Conservation (phyloP, 92 coral and sea anemone genomes). For the Metridium senile region DNA sequence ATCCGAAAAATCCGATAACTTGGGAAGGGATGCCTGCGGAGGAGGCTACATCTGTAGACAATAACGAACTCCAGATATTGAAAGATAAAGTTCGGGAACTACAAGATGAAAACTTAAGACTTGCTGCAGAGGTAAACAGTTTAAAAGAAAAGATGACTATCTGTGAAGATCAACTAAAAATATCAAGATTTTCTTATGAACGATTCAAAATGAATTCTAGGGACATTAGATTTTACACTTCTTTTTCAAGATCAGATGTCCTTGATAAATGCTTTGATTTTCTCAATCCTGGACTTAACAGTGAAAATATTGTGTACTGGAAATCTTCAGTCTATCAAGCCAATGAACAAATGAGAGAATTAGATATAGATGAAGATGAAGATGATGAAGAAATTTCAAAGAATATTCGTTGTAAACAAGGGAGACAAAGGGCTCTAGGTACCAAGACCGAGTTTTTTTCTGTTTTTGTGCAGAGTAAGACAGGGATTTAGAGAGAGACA, state of each 20-base stretch:
- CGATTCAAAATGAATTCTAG: slow-evolving; percentile 10
- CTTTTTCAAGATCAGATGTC: slow-evolving; percentile 24
- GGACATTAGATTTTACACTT: slow-evolving; percentile 40
- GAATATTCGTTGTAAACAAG: slow-evolving; percentile 11
- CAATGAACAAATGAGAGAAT: slow-evolving; percentile 21
- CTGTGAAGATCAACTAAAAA: slow-evolving; percentile 12
- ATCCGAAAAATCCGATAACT: too few species aligned
- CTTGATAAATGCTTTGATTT: slow-evolving; percentile 27
- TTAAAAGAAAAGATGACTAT: slow-evolving; percentile 4
- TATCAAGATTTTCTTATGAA: slow-evolving; percentile 14
- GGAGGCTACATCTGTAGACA: too few species aligned
- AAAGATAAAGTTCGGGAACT: slow-evolving; percentile 10
- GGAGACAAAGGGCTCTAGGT: slow-evolving; percentile 24
- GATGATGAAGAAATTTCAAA: neutral
- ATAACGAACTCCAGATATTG: slow-evolving; percentile 1
- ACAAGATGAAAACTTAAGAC: slow-evolving; percentile 21
- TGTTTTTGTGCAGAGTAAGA: slow-evolving; percentile 26
- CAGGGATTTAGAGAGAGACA: slow-evolving; percentile 40
- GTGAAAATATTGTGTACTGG: slow-evolving; percentile 24
- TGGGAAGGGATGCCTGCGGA: too few species aligned
- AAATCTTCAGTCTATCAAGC: slow-evolving; percentile 23
- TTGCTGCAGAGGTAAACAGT: neutral
- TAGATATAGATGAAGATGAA: slow-evolving; percentile 11
- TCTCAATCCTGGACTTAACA: slow-evolving; percentile 21
- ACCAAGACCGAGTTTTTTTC: slow-evolving; percentile 32